phyloP scores from a whole-genome alignment of 2,888 invertebrate genomes.

The Argyresthia albistria region DNA sequence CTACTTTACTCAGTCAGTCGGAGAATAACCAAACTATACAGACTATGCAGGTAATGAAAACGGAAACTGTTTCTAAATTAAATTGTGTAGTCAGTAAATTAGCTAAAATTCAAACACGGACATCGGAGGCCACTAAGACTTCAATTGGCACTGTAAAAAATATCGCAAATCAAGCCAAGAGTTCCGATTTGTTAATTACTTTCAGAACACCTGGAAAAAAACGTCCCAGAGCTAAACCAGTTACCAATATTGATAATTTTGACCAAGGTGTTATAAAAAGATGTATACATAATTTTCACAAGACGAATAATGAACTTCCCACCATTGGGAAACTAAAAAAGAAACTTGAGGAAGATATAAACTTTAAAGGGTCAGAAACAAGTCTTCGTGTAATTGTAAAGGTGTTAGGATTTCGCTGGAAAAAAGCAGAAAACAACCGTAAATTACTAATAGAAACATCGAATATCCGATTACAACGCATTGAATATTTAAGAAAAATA shows the following conservation, averaged over 20 bases:
- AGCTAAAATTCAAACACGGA: no score
- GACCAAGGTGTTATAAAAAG: slow-evolving; percentile 22
- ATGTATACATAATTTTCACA: slow-evolving; percentile 23
- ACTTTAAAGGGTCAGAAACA: slow-evolving; percentile 13
- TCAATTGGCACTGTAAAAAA: background rate
- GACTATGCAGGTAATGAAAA: no score
- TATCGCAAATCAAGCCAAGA: background rate
- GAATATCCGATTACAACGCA: slow-evolving; percentile 14
- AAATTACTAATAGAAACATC: slow-evolving; percentile 15
- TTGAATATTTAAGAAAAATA: slow-evolving; percentile 13
- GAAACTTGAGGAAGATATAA: slow-evolving; percentile 10
- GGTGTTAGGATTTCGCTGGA: no score
- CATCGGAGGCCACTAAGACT: no score
- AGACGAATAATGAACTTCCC: slow-evolving; percentile 19
- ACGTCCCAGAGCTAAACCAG: slow-evolving; percentile 13
- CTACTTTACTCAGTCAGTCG: no score
- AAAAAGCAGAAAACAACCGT: no score
- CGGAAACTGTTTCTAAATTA: no score
- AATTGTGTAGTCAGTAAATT: no score
- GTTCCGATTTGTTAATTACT: background rate
- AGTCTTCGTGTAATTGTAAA: no score
- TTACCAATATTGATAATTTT: slow-evolving; percentile 20
- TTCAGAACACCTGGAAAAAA: slow-evolving; percentile 21
- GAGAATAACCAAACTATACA: no score
- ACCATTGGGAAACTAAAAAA: slow-evolving; percentile 15